Percentiles rank a stretch among this genome's conserved stretches.
These are phyloP conservation scores for Mercenaria mercenaria DNA, from an alignment of 1,140 invertebrate species.

Conservation along the genomic window DNA sequence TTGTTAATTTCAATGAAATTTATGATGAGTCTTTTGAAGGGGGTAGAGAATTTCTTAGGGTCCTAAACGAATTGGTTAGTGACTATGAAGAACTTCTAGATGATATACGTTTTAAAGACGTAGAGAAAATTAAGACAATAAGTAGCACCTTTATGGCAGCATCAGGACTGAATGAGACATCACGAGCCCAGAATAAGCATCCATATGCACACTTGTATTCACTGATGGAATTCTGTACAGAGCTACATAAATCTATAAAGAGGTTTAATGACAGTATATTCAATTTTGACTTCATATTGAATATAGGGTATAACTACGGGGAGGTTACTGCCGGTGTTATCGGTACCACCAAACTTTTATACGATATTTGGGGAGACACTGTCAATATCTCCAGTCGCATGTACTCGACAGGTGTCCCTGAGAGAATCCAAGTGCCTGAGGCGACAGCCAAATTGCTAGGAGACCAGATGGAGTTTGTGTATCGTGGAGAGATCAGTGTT, in stretches of 20 bases:
- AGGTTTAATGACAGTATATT: conserved; percentile 96
- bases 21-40: conserved; percentile 97
- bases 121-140: conserved; percentile 99
- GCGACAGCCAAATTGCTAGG: conserved; percentile 87
- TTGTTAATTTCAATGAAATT: conserved; percentile 98
- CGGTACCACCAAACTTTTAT: conserved; percentile 97
- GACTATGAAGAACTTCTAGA: conserved; percentile 98
- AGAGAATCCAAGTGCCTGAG: conserved; percentile 93
- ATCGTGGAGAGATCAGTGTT: conserved; percentile 84
- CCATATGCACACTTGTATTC: conserved; percentile 93
- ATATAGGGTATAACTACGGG: conserved; percentile 90
- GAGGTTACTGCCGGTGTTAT: conserved; percentile 98
- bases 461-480: conserved; percentile 86
- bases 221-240: conserved; percentile 95
- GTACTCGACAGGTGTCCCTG: conserved; percentile 93
- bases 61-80: conserved; percentile 97
- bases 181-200: conserved; percentile 88
- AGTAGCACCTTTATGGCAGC: conserved; percentile 99
- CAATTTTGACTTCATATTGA: conserved; percentile 95
- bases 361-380: conserved; percentile 99
- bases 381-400: conserved; percentile 98
- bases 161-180: conserved; percentile 94
- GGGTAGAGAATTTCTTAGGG: conserved; percentile 95
- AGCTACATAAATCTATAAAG: conserved; percentile 93
- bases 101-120: conserved; percentile 92